Base-by-base conservation (phyloP, 2,797 vertebrate genomes). In the Sylvia borin region DNA sequence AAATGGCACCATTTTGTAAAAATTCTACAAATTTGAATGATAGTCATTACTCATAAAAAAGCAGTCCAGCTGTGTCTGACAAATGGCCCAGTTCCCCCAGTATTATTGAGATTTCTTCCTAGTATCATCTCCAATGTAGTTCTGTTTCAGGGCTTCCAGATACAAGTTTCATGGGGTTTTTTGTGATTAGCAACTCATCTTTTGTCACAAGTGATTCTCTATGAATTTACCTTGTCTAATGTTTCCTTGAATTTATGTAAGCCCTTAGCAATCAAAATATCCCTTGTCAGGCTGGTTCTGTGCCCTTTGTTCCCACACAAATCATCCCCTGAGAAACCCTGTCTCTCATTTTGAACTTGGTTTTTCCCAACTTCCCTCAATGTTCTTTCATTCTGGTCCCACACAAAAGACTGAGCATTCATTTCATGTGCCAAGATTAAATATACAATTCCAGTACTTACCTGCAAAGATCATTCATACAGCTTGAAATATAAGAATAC, bases 381-480 rank as follows among this genome's bases (percentile, higher is more conserved):
- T 14, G 11, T 29, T 77, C 22, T 51, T 72, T 51, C 36, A 34
- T 51, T 86, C 36, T 84, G 17, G 10, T 61, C 40, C 68, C 51
- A 75, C 61, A 81, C 1, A 9, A 92, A 85, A 57, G 31, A 60
- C 14, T 14, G 19, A 85, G 25, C 42, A 75, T 88, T 84, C 24
- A 62, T 68, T 85, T 83, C 43, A 78, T 13, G 7, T 11, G 7
- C 83, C 57, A 79, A 90, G 57, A 76, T 66, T 24, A 71, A 90
- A 73, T 31, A 75, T 13, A 58, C 11, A 81, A 65, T 34, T 74
- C 8, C 65, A 29, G 38, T 65, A 48, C 99, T 99, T 99, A 99
- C 99, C 99, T 98, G 98, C 99, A 99, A 73, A 99, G 98, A 96
- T 99, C 99, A 90, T 99, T 99, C 92, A 99, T 98, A 95, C 99